Conservation (phyloP, 1,140 invertebrate genomes). For the Tetragonula clypearis region DNA sequence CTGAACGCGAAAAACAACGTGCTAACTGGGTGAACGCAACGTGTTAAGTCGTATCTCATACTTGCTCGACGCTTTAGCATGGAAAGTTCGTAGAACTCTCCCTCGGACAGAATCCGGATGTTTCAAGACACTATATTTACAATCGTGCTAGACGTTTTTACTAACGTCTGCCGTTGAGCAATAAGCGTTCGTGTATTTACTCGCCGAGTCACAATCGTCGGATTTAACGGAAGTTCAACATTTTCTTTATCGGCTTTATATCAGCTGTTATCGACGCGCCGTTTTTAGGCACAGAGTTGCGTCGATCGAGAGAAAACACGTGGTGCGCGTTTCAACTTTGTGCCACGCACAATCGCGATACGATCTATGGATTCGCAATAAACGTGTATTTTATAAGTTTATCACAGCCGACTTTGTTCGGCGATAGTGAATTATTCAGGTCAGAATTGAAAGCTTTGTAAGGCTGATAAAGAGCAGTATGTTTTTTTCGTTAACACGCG, state of each 20-base stretch:
- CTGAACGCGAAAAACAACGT: neutral
- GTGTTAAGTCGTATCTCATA: neutral
- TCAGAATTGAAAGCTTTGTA: neutral
- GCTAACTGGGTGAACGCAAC: neutral
- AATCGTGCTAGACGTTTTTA: neutral
- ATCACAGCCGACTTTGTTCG: neutral
- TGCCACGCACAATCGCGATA: neutral
- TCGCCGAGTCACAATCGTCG: neutral
- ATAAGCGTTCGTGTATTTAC: neutral
- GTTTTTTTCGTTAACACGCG: no score
- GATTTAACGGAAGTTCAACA: neutral
- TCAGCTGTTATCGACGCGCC: neutral
- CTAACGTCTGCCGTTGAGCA: neutral
- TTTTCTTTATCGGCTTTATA: constrained; percentile 6
- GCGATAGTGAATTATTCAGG: neutral
- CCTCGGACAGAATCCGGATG: neutral
- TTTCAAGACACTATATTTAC: neutral
- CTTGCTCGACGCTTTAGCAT: neutral
- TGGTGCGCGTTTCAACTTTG: neutral
- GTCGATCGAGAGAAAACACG: neutral
- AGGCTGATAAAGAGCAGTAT: neutral
- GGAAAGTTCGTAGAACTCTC: constrained; percentile 16
- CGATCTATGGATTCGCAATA: neutral
- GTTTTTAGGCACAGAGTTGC: neutral
- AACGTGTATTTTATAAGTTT: neutral